These are phyloP conservation scores for Acomys russatus DNA, from an alignment of 2,797 vertebrate genomes.

Conservation along the genomic window DNA sequence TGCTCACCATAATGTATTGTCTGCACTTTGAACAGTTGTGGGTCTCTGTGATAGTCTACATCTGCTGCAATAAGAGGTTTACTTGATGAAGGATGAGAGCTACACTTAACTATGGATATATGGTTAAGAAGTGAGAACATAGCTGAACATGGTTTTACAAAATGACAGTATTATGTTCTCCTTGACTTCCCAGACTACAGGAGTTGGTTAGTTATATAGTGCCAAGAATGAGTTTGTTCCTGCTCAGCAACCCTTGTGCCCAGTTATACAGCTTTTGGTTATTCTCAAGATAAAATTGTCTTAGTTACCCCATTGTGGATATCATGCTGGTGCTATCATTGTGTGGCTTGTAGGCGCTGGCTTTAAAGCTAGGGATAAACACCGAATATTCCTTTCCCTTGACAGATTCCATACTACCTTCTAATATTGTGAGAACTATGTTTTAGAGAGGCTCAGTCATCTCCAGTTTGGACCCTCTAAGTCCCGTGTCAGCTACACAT, in stretches of 20 bases:
- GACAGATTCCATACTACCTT: not conserved
- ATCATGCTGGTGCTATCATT: not conserved
- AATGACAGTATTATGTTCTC: not conserved
- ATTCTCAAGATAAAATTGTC: not conserved
- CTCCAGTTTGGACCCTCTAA: not conserved
- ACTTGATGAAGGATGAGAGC: not conserved
- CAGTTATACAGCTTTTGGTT: not conserved
- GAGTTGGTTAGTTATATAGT: not conserved
- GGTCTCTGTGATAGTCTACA: not conserved
- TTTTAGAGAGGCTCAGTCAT: not conserved
- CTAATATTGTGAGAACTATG: not conserved
- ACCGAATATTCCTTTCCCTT: not conserved
- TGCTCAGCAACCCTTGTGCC: not conserved
- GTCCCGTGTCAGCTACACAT: not conserved
- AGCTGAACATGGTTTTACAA: no score
- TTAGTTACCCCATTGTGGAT: not conserved
- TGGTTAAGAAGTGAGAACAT: not conserved
- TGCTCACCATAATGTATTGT: not conserved
- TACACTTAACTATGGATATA: not conserved
- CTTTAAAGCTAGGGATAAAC: not conserved
- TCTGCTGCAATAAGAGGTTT: not conserved
- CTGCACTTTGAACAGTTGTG: not conserved
- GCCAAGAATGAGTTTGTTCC: not conserved
- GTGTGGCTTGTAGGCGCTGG: not conserved
- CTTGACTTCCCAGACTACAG: not conserved